Base-by-base conservation (phyloP, 2,888 invertebrate species). In the Drosophila fulvimacula region DNA sequence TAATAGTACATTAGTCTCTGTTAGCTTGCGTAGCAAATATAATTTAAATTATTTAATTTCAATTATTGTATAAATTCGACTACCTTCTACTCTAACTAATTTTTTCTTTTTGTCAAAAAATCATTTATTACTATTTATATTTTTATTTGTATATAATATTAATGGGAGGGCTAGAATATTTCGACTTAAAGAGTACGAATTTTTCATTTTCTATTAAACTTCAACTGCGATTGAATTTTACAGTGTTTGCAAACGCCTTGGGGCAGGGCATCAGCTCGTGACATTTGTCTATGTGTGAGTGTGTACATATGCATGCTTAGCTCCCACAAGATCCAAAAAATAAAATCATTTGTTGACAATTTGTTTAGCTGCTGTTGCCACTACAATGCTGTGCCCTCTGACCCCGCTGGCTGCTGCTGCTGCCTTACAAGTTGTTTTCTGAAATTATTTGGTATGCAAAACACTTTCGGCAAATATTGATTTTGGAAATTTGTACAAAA, bases 401-500 rank as follows among this genome's bases (percentile, higher is more conserved):
- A 11, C 34, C 36, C 30, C 46, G 30, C 39, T 5, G 27, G 27
- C n/a, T n/a, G 41, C 41, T 61, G 41, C 41, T 60, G 38, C 36
- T 46, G 67, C 55, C 72, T 78, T 79, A 68, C 80, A 82, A 84
- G 80, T 84, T 80, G 73, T 81, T 79, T 81, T 84, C 73, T 57
- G 72, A 82, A 87, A 87, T 85, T 87, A 89, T 90, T 90, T 89
- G 78, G 80, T 79, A 90, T 90, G 90, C 90, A 89, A 86, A 90
- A 89, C 90, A 90, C 90, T 90, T 89, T 90, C 89, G 86, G 84
- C 86, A 90, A 90, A 90, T 90, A 90, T 90, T 90, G 90, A 90
- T 90, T 90, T 86, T 83, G 86, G 79, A 89, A 90, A 90, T 90
- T 90, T 90, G 88, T 86, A 77, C 78, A 82, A 80, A 81, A 82